Evolutionary conservation across 2,113 vertebrate species (phyloP), one percentile per base, ranked within the genome.

Genomic region (Colossoma macropomum): DNA sequence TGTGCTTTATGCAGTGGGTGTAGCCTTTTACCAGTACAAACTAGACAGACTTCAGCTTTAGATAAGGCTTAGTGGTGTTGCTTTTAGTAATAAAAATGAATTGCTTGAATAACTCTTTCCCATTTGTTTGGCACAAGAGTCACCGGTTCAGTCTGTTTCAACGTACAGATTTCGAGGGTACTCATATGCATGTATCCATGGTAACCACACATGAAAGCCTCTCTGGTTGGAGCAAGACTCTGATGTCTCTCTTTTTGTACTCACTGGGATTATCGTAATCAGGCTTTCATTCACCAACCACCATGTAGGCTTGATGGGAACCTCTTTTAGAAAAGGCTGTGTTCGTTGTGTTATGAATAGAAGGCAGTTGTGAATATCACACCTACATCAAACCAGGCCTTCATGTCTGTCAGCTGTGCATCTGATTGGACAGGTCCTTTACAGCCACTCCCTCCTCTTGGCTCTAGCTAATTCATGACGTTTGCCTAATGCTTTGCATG

Each of bases 301-400:
- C 52, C 30, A n/a, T 19, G n/a, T 17, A 48, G 23, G 76, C 1
- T 21, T 23, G 27, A 77, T 50, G 10, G 38, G 41, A 48, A 30
- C 41, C 75, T 15, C 4, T 23, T 28, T 79, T 54, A 25, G 38
- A 65, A 34, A 34, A 79, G 63, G 27, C 21, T 19, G 11, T 23
- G 10, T 68, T 80, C 54, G n/a, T 28, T 59, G 23, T 71, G 68
- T 23, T 81, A 34, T 63, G 54, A 80, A 80, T n/a, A 25, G 56
- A 60, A 19, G 56, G 7, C 23, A 23, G 10, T 62, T 62, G 59
- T 62, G n/a, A 62, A 27, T n/a, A 62, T 62, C 59, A 62, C 23
- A 1, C 59, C 59, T 62, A 63, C 25, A 27, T 25, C 73, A 56
- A 81, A 81, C 69, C 69, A 81, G 70, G 32, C 69, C 69, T 72